phyloP scores from a whole-genome alignment of 2,113 vertebrate species.

The Balaenoptera acutorostrata region DNA sequence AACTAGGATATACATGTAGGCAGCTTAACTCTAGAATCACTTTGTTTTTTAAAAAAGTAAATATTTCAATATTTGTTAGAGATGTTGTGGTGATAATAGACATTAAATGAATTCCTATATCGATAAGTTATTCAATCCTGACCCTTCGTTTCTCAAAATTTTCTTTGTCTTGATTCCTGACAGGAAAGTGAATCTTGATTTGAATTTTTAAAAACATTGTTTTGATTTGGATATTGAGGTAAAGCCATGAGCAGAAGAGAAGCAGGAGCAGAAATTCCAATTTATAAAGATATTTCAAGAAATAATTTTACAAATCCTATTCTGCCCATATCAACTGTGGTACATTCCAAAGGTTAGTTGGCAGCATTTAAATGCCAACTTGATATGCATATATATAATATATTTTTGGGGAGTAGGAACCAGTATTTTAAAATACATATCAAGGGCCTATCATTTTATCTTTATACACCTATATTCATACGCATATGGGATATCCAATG shows the following conservation, averaged over 20 bases:
- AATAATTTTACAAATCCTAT: background rate
- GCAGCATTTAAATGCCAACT: background rate
- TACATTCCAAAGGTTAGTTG: background rate
- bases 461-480: background rate
- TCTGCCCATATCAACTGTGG: background rate
- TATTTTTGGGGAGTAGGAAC: background rate
- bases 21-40: background rate
- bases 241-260: background rate
- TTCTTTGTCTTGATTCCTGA: background rate
- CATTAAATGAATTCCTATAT: background rate
- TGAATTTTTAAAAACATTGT: background rate
- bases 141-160: background rate
- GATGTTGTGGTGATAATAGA: background rate
- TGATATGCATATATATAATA: background rate
- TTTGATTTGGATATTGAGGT: background rate
- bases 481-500: background rate
- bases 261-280: background rate
- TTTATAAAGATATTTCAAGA: background rate
- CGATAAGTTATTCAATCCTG: background rate
- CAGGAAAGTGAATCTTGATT: background rate
- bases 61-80: background rate
- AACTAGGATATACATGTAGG: background rate
- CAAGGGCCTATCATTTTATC: background rate
- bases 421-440: background rate
- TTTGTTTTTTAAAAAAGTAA: background rate